Percentiles rank a stretch among this genome's conserved stretches.
phyloP scores from a whole-genome alignment of 2,888 invertebrate genomes.

The Pachymerium ferrugineum region DNA sequence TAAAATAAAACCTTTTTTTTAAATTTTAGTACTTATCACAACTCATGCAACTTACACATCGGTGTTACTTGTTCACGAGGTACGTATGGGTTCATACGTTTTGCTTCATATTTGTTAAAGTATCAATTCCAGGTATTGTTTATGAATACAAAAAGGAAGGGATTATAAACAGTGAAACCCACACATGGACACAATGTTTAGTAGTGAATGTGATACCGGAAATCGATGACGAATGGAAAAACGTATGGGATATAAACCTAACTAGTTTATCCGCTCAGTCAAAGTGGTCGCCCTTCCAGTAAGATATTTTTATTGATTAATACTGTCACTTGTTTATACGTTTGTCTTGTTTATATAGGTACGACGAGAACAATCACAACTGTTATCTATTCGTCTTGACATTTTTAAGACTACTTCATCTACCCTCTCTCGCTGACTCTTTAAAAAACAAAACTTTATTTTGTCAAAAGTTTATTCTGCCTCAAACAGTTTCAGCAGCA shows the following conservation, averaged over 20 bases:
- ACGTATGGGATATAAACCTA: conserved; percentile 65
- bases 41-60: conserved; percentile 80
- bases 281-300: conserved; percentile 43
- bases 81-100: conserved; percentile 31
- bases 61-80: conserved; percentile 73
- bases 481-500: conserved; percentile 71
- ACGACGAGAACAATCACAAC: conserved; percentile 70
- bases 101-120: not conserved
- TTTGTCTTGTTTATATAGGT: conserved; percentile 46
- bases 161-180: conserved; percentile 49
- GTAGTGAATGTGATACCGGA: conserved; percentile 40
- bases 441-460: conserved; percentile 63
- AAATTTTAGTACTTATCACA: conserved; percentile 55
- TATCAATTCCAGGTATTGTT: conserved; percentile 56
- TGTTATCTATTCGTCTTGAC: conserved; percentile 81
- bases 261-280: conserved; percentile 56
- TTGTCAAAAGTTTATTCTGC: conserved; percentile 75
- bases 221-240: conserved; percentile 50
- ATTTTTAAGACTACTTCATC: conserved; percentile 67
- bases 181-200: conserved; percentile 52
- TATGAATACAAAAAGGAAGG: conserved; percentile 81
- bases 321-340: not conserved
- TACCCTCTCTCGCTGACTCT: conserved; percentile 63
- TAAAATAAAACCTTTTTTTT: no score
- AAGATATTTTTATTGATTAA: conserved; percentile 33